Evolutionary conservation across 2,797 vertebrate species (phyloP), one percentile per base, ranked within the genome.

Genomic region (Alfaro cultratus): DNA sequence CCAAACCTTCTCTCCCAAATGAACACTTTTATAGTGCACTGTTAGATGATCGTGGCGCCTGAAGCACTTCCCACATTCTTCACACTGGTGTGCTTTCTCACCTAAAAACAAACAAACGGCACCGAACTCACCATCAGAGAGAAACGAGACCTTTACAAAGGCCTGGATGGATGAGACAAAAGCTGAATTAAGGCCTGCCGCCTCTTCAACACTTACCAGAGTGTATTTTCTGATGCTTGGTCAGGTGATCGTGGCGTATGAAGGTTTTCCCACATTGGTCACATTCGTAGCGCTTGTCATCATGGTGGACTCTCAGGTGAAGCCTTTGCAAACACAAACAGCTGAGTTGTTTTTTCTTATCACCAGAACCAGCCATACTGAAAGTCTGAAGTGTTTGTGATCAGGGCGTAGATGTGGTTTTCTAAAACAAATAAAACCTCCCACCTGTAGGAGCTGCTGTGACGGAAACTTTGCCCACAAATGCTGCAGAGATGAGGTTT

Each of bases 1-100:
- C 98, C 98, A 99, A 51, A 99, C 97, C 86, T 99, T 99, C 89
- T 99, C 97, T 88, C 98, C 98, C 53, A 99, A 92, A 92, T 99
- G 98, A 84, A 98, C 98, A 39, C 96, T 99, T 93, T 97, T 99
- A 89, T 99, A 98, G 91, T 99, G 99, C 85, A 99, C 98, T 1
- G 97, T 98, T 86, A 99, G 96, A 76, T 99, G 99, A 87, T 99
- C 99, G 45, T 98, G 97, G 49, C 98, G 97, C 39, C 99, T 95
- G 94, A 99, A 98, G 87, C 99, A 99, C 84, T 99, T 99, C 12
- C 99, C 99, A 91, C 99, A 99, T 83, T 99, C 98, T 89, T 99
- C 99, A 93, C 99, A 99, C 70, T 99, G 99, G 92, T 99, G 98
- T 0, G 98, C 98, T 91, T 99, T 98, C 93, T 99, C 99, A 81